Base-by-base conservation (phyloP, 2,888 invertebrate genomes). In the Perizoma flavofasciatum region DNA sequence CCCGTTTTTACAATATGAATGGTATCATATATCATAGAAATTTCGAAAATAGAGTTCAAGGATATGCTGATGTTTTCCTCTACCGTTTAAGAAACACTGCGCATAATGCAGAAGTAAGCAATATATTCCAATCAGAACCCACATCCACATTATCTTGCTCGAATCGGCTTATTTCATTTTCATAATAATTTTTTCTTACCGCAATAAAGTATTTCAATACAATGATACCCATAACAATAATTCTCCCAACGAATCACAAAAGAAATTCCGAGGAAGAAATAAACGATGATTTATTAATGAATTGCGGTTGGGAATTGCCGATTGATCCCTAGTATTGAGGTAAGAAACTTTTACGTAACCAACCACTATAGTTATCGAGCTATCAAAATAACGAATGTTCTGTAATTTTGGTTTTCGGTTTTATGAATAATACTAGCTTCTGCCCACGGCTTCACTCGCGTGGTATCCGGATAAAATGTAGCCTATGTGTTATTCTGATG, bases 221-320 rank as follows among this genome's bases (percentile, higher is more conserved):
- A 46, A 49, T 56, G 55, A 55, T 56, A 53, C 35, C 53, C 34
- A 56, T 61, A 57, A 55, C 57, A 62, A 58, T 58, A 59, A 63
- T 66, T 68, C 63, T 44, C 48, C 6, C 37, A 57, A 47, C 50
- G 61, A 37, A 37, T 50, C 56, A 51, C 51, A 63, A 48, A 65
- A 61, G 49, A 59, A 59, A 69, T 73, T 65, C 66, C 70, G 61
- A 37, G 44, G 37, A 55, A 60, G 62, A 63, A 66, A 68, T 71
- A 63, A 63, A 39, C 59, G 43, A 71, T 69, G 69, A 74, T 70
- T 67, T 71, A 74, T 75, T 73, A 66, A 66, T 64, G 61, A 70
- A 71, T 73, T 69, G 58, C 60, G 63, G 46, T 50, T 51, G 46
- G 41, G 59, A 59, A 68, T 60, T 58, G 63, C 61, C 56, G 57